These are phyloP conservation scores for Riparia riparia DNA, from an alignment of 2,113 vertebrate species.

Conservation along the genomic window DNA sequence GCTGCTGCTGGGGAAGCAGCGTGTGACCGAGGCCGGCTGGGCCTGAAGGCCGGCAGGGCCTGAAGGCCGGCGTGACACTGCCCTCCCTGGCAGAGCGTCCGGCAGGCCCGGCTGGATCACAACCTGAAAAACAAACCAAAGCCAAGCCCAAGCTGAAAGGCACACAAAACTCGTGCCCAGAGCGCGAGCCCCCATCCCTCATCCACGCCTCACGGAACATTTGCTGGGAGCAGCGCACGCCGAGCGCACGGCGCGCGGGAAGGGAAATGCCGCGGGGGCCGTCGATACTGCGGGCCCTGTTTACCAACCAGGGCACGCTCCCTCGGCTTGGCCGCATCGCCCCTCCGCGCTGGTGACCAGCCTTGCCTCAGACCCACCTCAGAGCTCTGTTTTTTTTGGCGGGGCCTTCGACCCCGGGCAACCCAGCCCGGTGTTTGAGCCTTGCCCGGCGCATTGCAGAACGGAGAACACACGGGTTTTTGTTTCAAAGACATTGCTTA, in stretches of 20 bases:
- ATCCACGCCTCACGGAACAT: background rate
- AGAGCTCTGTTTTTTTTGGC: conserved; percentile 63
- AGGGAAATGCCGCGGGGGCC: conserved; percentile 21
- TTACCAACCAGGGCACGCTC: conserved; percentile 8
- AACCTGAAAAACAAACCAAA: background rate
- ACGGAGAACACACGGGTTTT: conserved; percentile 65
- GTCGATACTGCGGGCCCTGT: background rate
- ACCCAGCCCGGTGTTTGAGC: conserved; percentile 44
- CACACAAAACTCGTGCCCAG: background rate
- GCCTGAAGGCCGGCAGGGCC: background rate
- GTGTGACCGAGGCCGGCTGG: background rate
- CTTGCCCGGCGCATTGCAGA: background rate
- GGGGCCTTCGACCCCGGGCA: conserved; percentile 36
- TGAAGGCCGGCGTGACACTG: fast-evolving
- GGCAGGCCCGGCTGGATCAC: background rate
- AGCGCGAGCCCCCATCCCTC: background rate
- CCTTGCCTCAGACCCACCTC: conserved; percentile 69
- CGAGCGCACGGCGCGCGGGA: background rate
- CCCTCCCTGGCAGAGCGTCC: background rate
- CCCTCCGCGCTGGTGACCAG: background rate
- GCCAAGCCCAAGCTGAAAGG: background rate
- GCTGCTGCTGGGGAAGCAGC: background rate
- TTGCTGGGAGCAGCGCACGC: background rate
- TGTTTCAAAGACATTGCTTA: conserved; percentile 73
- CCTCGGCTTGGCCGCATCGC: background rate